A percentile compares a stretch with the other conserved stretches of the same genome.
phyloP scores from a whole-genome alignment of 92 coral and sea anemone species.

The Chrysogorgia sp. region DNA sequence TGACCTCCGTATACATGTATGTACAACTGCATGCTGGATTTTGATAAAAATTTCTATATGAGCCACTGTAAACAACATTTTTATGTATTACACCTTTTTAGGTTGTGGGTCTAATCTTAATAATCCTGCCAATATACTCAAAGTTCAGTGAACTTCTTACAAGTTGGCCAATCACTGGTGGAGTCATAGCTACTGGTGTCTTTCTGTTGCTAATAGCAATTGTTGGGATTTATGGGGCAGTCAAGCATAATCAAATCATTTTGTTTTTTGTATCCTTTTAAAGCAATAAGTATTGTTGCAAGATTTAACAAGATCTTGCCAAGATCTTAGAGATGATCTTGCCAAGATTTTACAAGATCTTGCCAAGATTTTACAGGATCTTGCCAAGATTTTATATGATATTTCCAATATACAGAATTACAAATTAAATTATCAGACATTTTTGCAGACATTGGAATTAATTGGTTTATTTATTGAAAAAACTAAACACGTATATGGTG shows the following conservation, averaged over 20 bases:
- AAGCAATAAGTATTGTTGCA: not conserved
- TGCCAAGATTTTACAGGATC: too few relatives aligned
- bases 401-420: too few relatives aligned
- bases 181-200: slow-evolving; percentile 89
- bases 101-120: slow-evolving; percentile 88
- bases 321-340: too few relatives aligned
- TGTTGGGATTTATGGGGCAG: slow-evolving; percentile 90
- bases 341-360: too few relatives aligned
- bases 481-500: too few relatives aligned
- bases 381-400: too few relatives aligned
- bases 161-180: slow-evolving; percentile 98
- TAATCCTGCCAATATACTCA: slow-evolving; percentile 76
- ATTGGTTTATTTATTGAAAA: too few relatives aligned
- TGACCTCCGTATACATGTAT: too few relatives aligned
- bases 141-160: slow-evolving; percentile 74
- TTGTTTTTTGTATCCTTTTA: slow-evolving; percentile 96
- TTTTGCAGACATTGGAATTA: too few relatives aligned
- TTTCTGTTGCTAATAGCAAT: slow-evolving; percentile 78
- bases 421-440: too few relatives aligned
- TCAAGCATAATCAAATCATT: slow-evolving; percentile 89
- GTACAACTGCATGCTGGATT: not conserved
- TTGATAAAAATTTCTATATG: not conserved
- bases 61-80: too few relatives aligned
- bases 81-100: slow-evolving; percentile 43
- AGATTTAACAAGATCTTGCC: too few relatives aligned